These are phyloP conservation scores for Dipodomys stephensi DNA, from an alignment of 2,113 vertebrate genomes.

Conservation along the genomic window DNA sequence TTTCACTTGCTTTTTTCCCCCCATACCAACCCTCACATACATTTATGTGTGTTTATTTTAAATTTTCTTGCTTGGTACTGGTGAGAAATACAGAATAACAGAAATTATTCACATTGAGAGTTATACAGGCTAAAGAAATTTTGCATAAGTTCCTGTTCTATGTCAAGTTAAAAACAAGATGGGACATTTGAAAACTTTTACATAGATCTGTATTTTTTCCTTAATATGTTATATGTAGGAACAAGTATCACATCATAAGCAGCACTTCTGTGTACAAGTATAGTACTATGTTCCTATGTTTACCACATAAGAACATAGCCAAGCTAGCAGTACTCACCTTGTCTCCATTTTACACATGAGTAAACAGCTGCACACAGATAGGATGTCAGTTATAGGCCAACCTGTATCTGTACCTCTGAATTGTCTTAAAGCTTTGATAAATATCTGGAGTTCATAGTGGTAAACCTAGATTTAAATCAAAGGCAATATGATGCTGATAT, in stretches of 20 bases:
- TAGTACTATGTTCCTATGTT: not conserved
- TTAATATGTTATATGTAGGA: not conserved
- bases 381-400: too few species aligned
- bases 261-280: not conserved
- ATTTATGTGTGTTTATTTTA: not conserved
- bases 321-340: not conserved
- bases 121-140: slow-evolving; percentile 18
- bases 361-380: not conserved
- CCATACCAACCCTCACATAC: not conserved
- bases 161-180: slow-evolving; percentile 19
- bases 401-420: too few species aligned
- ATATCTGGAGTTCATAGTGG: slow-evolving; percentile 15
- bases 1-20: not conserved
- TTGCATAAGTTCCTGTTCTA: not conserved
- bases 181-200: not conserved
- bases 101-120: not conserved
- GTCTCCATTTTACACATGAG: not conserved
- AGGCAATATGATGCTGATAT: not conserved
- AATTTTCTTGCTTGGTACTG: not conserved
- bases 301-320: not conserved
- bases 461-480: not conserved
- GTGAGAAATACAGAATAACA: not conserved
- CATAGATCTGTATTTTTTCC: not conserved
- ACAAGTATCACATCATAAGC: not conserved
- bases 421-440: not conserved